Evolutionary conservation across 2,113 vertebrate genomes (phyloP), one percentile per base, ranked within the genome.

Genomic region (Pantherophis guttatus): DNA sequence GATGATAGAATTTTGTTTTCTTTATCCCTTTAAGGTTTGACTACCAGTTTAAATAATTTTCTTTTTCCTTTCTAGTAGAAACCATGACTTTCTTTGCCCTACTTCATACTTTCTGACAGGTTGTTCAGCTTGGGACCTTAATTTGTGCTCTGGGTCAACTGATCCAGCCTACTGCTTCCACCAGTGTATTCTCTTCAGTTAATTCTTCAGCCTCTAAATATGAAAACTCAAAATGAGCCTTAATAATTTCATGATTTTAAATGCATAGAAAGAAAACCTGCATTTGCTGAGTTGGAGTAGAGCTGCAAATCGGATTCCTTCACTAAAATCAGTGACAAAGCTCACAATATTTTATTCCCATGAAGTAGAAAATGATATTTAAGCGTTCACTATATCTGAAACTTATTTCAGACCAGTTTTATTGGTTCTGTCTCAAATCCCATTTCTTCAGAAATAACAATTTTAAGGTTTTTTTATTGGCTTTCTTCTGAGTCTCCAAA

Each of bases 401-500:
- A 33, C 19, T 23, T 9, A 50, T 55, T 86, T 87, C 26, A 87
- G 17, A 24, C 8, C 10, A 65, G 7, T 53, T 44, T 52, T 33
- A 52, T 23, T 33, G 19, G 57, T 54, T 92, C 87, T 92, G 62
- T 53, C 62, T 92, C 57, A 62, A 85, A 62, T 62, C 8, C 5
- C 29, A 87, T 24, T 92, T 11, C 48, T 88, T 62, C 48, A 92
- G 86, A 87, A 65, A 5, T 87, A 23, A 87, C 70, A 87, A 81
- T 39, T 81, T 81, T 44, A 81, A 44, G 59, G 33, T 17, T 33
- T 81, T 81, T 81, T 44, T 81, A 19, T 33, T 21, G 33, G 75
- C 17, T 81, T 81, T 39, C 75, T 23, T 15, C 54, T 53, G 3
- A 52, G 12, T 3, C n/a, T 87, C 86, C 29, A 12, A 89, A 0